Evolutionary conservation across 1,140 invertebrate species (phyloP), one percentile per base, ranked within the genome.

Genomic region (Drosophila sp.): DNA sequence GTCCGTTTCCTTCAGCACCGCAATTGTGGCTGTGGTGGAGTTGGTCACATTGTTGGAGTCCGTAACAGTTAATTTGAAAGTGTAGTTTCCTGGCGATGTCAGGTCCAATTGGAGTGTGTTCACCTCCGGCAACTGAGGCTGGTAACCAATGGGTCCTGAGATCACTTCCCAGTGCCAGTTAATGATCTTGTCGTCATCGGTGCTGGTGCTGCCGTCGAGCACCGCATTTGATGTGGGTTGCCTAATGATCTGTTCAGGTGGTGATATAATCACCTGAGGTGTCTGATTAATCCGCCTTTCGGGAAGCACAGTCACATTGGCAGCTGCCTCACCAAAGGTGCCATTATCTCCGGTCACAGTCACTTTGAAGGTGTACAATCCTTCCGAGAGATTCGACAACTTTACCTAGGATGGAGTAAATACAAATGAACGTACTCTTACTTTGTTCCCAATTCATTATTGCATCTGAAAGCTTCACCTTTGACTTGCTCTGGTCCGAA

Each of bases 101-200:
- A 97, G 93, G 92, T 97, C 96, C 11, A 99, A 91, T 76, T 97
- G 96, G 16, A 98, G 92, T 2, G 97, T 97, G n/a, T 96, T 95
- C 1, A 95, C 95, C 70, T 97, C 95, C 41, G 95, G 93, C 27
- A 97, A 92, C 65, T 95, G 94, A 0, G 96, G 95, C 80, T 97
- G 95, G 92, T 97, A 98, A 40, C 96, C 96, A 77, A 98, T 94
- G 0, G 97, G 94, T 2, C 97, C 97, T 66, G 96, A 95, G 16
- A 97, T 95, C 11, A 98, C 93, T 92, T 99, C 97, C 98, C 98
- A 99, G 81, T 97, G 96, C 94, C 97, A 98, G 7, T 94, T 95
- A 75, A 95, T 94, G 73, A 98, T 97, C 65, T 94, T 95, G 80
- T 97, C 96, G 84, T 97, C 97, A 89, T 97, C 97, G 74, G 93